phyloP scores from a whole-genome alignment of 64 coral and sea anemone species.

The Stichodactyla helianthus region DNA sequence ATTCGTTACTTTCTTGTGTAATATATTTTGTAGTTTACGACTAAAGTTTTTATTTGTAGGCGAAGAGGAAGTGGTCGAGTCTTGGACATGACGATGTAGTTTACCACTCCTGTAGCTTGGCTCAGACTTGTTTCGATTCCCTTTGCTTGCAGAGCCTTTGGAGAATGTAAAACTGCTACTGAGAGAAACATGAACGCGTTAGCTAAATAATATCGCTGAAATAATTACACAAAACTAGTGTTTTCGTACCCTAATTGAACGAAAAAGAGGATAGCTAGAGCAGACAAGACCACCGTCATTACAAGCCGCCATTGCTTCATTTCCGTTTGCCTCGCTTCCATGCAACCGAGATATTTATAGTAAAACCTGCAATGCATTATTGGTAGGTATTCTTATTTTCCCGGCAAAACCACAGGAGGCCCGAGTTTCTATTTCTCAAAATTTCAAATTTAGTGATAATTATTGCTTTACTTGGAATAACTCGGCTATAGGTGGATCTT shows the following conservation, averaged over 20 bases:
- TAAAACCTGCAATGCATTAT: not conserved
- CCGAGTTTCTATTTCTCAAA: not conserved
- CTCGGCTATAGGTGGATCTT: too few relatives aligned
- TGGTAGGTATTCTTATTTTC: not conserved
- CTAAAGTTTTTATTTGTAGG: constrained; percentile 9
- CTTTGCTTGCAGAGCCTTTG: not conserved
- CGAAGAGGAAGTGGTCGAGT: not conserved
- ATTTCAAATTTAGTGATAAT: too few relatives aligned
- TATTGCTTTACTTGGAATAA: too few relatives aligned
- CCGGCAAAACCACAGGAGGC: not conserved
- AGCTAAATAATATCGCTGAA: not conserved
- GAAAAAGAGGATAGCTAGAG: not conserved
- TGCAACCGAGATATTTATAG: not conserved
- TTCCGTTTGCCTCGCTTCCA: constrained; percentile 22
- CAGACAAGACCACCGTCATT: not conserved
- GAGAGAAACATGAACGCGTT: not conserved
- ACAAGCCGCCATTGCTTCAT: constrained; percentile 33
- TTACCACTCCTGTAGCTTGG: not conserved
- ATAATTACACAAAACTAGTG: not conserved
- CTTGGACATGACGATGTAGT: not conserved
- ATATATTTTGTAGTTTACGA: not conserved
- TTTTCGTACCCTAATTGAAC: constrained; percentile 22
- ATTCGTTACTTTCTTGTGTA: not conserved
- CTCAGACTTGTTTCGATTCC: not conserved
- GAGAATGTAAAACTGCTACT: not conserved